A percentile compares a stretch with the other conserved stretches of the same genome.
These are phyloP conservation scores for Dunckerocampus dactyliophorus DNA, from an alignment of 2,113 vertebrate species.

Conservation along the genomic window DNA sequence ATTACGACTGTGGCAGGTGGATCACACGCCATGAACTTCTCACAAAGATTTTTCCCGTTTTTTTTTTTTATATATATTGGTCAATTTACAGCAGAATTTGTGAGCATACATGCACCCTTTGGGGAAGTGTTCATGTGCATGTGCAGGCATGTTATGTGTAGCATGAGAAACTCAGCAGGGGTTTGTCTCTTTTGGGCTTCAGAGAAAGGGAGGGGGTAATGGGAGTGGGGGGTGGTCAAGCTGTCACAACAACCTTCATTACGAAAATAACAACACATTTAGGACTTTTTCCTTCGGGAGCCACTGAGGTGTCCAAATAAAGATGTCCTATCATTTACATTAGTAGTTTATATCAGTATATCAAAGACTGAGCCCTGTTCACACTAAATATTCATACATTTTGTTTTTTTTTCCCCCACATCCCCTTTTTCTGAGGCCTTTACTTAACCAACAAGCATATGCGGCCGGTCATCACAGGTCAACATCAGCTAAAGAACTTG, in stretches of 20 bases:
- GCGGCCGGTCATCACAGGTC: constrained; percentile 22
- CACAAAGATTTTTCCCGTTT: neutral
- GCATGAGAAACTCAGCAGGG: constrained; percentile 63
- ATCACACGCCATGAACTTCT: constrained; percentile 44
- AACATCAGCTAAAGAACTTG: constrained; percentile 13
- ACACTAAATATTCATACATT: neutral
- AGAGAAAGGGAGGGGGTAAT: constrained; percentile 22
- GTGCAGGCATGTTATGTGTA: constrained; percentile 28
- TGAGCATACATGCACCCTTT: constrained; percentile 8
- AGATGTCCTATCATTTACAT: constrained; percentile 32
- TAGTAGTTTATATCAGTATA: constrained; percentile 26
- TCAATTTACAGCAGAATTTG: neutral
- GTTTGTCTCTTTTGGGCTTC: constrained; percentile 37
- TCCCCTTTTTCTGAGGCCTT: neutral
- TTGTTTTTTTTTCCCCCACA: neutral
- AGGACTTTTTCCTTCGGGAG: constrained; percentile 36
- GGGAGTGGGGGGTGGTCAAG: constrained; percentile 30
- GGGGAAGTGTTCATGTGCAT: constrained; percentile 16
- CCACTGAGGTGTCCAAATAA: constrained; percentile 33
- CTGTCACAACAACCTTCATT: constrained; percentile 70
- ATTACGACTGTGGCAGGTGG: constrained; percentile 25
- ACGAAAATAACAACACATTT: constrained; percentile 52
- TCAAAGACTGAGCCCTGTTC: constrained; percentile 5
- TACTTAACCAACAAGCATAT: constrained; percentile 16
- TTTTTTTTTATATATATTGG: constrained; percentile 7